Conservation (phyloP, 1,140 invertebrate genomes). For the Drosophila kurseongensis region DNA sequence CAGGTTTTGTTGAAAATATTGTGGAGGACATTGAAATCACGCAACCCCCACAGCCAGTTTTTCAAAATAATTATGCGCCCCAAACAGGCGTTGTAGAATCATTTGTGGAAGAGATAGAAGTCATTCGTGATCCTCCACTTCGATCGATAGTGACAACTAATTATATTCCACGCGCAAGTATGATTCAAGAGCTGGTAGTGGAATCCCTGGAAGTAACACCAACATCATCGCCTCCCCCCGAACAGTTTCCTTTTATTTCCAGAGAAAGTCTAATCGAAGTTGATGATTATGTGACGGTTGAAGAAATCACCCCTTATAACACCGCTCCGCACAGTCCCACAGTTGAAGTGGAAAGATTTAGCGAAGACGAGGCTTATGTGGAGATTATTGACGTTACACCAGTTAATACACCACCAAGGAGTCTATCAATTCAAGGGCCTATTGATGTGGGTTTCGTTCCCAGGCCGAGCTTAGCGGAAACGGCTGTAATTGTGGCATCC, state of each 20-base stretch:
- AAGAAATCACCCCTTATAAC: slow-evolving; percentile 23
- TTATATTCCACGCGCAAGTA: slow-evolving; percentile 13
- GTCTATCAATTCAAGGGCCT: slow-evolving; percentile 5
- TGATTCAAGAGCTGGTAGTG: slow-evolving; percentile 30
- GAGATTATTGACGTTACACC: slow-evolving; percentile 28
- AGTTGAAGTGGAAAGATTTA: slow-evolving; percentile 10
- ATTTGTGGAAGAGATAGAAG: slow-evolving; percentile 11
- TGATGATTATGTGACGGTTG: slow-evolving; percentile 25
- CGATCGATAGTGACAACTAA: not conserved
- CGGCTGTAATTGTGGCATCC: slow-evolving; percentile 21
- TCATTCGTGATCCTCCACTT: not conserved
- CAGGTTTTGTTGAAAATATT: slow-evolving; percentile 5
- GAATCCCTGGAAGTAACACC: slow-evolving; percentile 37
- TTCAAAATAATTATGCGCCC: not conserved
- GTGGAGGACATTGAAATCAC: slow-evolving; percentile 22
- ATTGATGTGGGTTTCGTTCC: slow-evolving; percentile 6
- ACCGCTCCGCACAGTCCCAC: slow-evolving; percentile 34
- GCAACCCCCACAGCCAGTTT: not conserved
- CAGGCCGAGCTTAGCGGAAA: slow-evolving; percentile 31
- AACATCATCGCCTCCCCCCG: slow-evolving; percentile 26
- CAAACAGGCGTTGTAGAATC: not conserved
- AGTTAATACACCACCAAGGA: slow-evolving; percentile 13
- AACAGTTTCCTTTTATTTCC: slow-evolving; percentile 28
- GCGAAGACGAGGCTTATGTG: slow-evolving; percentile 26
- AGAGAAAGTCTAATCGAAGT: slow-evolving; percentile 22